These are phyloP conservation scores for Xestia ashworthii DNA, from an alignment of 2,888 invertebrate genomes.

Conservation along the genomic window DNA sequence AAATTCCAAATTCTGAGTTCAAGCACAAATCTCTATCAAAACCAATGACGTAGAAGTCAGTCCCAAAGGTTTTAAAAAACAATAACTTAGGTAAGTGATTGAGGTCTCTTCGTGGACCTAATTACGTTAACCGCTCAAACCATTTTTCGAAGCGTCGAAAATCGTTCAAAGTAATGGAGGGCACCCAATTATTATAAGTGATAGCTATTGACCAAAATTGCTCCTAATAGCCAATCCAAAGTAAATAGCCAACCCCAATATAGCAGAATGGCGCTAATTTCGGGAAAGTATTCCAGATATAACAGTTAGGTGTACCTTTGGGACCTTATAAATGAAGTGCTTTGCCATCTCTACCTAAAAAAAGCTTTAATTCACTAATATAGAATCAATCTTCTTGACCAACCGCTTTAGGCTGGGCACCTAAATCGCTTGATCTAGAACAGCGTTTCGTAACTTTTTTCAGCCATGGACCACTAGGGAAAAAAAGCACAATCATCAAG, in stretches of 20 bases:
- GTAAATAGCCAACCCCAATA: conserved; percentile 43
- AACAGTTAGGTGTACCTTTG: not conserved
- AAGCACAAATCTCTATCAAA: not conserved
- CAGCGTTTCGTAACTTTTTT: no score
- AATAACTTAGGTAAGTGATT: conserved; percentile 24
- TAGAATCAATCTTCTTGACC: not conserved
- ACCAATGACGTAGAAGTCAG: not conserved
- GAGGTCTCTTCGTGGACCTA: conserved; percentile 10
- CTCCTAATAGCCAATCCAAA: conserved; percentile 41
- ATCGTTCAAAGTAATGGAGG: conserved; percentile 30
- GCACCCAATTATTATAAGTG: conserved; percentile 52
- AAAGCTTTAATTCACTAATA: not conserved
- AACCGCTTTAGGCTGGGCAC: not conserved
- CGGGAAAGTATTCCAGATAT: conserved; percentile 3
- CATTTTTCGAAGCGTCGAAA: conserved; percentile 28
- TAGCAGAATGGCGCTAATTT: conserved; percentile 30
- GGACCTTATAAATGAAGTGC: conserved; percentile 14
- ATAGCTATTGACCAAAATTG: conserved; percentile 39
- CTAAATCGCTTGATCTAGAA: not conserved
- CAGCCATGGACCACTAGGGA: no score
- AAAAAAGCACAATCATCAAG: no score
- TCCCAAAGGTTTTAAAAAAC: conserved; percentile 1
- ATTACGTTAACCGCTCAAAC: conserved; percentile 22
- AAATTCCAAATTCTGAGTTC: not conserved
- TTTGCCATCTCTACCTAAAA: not conserved